phyloP scores from a whole-genome alignment of 1,140 invertebrate genomes.

The Bombyx mandarina region DNA sequence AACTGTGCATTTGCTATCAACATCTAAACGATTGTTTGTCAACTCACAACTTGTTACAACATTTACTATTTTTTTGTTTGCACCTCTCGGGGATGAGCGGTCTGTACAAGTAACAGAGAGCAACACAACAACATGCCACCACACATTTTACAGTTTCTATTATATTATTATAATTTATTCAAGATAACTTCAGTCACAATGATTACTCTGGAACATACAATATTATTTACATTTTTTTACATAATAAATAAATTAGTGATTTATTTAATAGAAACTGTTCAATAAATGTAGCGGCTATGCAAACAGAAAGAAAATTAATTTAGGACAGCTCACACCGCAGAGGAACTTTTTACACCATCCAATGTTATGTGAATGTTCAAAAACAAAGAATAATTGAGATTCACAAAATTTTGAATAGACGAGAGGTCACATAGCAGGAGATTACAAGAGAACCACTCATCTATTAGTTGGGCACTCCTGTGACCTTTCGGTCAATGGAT shows the following conservation, averaged over 20 bases:
- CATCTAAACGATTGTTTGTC: background rate
- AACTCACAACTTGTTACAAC: slow-evolving; percentile 27
- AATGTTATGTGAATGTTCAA: slow-evolving; percentile 61
- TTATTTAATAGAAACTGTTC: too few relatives aligned
- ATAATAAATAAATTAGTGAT: too few relatives aligned
- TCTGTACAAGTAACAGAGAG: slow-evolving; percentile 14
- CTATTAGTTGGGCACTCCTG: slow-evolving; percentile 46
- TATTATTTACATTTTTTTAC: too few relatives aligned
- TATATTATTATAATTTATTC: too few relatives aligned
- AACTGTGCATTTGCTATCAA: slow-evolving; percentile 13
- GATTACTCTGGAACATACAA: too few relatives aligned
- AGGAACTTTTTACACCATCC: slow-evolving; percentile 53
- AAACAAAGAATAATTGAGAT: slow-evolving; percentile 43
- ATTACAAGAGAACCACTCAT: slow-evolving; percentile 59
- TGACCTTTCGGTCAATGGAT: slow-evolving; percentile 36
- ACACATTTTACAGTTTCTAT: background rate
- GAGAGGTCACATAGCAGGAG: slow-evolving; percentile 63
- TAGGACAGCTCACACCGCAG: background rate
- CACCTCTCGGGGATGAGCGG: slow-evolving; percentile 22
- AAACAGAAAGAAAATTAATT: slow-evolving; percentile 3
- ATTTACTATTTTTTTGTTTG: slow-evolving; percentile 60
- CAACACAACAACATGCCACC: background rate
- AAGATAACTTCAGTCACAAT: too few relatives aligned
- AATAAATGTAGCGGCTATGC: too few relatives aligned
- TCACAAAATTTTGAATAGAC: slow-evolving; percentile 55